Base-by-base conservation (phyloP, 2,888 invertebrate genomes). In the Gasteruption jaculator region DNA sequence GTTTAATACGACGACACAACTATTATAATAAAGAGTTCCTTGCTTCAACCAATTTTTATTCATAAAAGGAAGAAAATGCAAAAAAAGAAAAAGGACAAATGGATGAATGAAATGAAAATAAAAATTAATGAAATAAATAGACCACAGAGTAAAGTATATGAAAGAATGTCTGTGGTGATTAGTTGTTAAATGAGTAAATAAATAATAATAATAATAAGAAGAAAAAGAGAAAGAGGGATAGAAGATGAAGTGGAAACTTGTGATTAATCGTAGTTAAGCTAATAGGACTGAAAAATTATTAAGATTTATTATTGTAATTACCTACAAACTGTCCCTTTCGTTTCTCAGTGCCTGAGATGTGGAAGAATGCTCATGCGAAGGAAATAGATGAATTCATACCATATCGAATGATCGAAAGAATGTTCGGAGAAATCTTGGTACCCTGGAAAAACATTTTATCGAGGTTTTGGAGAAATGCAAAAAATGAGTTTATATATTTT, bases 11-110 rank as follows among this genome's bases (percentile, higher is more conserved):
- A 5, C n/a, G n/a, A 26, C 11, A 5, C n/a, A 5, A 26, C 8
- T 8, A 8, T 26, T 26, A 45, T 43, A 55, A 43, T 53, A 60
- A 48, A 58, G 55, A 63, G 67, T 66, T 65, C 61, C 65, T 65
- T 56, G 57, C 56, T 62, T 56, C 54, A 63, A 63, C 57, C 60
- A 61, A 63, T 64, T 58, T 50, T 60, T 54, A 58, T 58, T 60
- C 54, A 51, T 49, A 43, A 43, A 36, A 24, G 21, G 8, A 35
- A 27, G 16, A 41, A 14, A 29, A 45, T 14, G 20, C 30, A 14
- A 20, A 38, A 25, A 22, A 19, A 20, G 25, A 24, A 27, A 25
- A 40, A 12, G 12, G 22, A n/a, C 20, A 5, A 8, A 21, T 14
- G 12, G 32, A 26, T 34, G 48, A 42, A 34, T 30, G 49, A 53